These are phyloP conservation scores for Spinibarbus caldwelli DNA, from an alignment of 2,797 vertebrate species.

Conservation along the genomic window DNA sequence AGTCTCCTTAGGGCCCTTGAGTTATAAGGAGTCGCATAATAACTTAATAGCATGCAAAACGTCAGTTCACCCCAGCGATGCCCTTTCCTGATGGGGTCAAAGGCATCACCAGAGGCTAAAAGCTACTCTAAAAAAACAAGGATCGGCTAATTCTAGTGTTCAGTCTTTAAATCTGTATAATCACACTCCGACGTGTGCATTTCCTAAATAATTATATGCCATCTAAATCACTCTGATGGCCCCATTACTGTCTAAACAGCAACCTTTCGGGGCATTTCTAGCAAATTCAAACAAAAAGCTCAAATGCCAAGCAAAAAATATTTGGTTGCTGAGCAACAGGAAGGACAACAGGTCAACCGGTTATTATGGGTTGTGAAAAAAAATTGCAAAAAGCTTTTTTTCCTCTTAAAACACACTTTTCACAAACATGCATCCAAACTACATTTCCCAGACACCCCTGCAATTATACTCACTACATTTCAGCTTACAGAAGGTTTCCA, in stretches of 20 bases:
- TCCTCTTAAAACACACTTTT: not conserved
- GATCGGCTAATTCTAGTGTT: constrained; percentile 41
- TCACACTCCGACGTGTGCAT: constrained; percentile 33
- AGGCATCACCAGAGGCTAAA: constrained; percentile 20
- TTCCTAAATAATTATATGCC: constrained; percentile 55
- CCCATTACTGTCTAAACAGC: constrained; percentile 9
- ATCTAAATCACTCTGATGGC: constrained; percentile 30
- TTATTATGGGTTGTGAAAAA: constrained; percentile 52
- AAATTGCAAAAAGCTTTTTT: constrained; percentile 28
- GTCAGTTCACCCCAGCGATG: constrained; percentile 19
- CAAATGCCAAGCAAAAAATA: constrained; percentile 60
- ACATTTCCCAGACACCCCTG: constrained; percentile 18
- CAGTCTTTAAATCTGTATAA: constrained; percentile 28
- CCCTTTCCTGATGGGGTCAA: constrained; percentile 30
- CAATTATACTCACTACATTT: constrained; percentile 10
- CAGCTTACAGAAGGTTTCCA: not conserved
- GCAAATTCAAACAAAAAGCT: constrained; percentile 58
- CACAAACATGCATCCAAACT: not conserved
- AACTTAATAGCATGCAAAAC: constrained; percentile 30
- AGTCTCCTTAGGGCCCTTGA: constrained; percentile 28
- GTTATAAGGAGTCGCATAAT: constrained; percentile 19
- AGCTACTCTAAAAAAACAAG: constrained; percentile 6
- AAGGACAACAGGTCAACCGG: constrained; percentile 46
- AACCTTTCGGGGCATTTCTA: constrained; percentile 47
- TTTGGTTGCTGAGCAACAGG: constrained; percentile 54